Evolutionary conservation across 2,888 invertebrate genomes (phyloP).

Genomic region (Sinopyrophorus schimmeli): DNA sequence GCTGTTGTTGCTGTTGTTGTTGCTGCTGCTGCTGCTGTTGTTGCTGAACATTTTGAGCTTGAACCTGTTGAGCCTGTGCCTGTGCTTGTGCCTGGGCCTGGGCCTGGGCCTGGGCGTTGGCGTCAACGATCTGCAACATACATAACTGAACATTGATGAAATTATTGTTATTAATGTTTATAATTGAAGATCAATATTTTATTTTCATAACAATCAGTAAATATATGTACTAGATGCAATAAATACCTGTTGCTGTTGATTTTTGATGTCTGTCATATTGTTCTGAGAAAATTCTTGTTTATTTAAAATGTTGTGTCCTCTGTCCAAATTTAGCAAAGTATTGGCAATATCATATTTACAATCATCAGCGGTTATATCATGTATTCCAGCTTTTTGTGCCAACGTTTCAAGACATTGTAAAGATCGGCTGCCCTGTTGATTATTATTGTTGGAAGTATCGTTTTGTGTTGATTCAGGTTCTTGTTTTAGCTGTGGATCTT

Average conservation of each 20-base stretch:
- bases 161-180: constrained; percentile 13
- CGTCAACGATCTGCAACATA: constrained; percentile 45
- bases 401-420: constrained; percentile 73
- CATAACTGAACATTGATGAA: constrained; percentile 29
- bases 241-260: constrained; percentile 42
- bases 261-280: constrained; percentile 52
- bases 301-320: constrained; percentile 49
- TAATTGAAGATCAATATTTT: background rate
- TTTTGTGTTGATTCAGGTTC: constrained; percentile 52
- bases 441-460: constrained; percentile 35
- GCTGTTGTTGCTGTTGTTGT: constrained; percentile 46
- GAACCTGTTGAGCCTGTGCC: constrained; percentile 51
- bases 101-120: constrained; percentile 51
- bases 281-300: constrained; percentile 36
- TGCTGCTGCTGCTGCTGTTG: constrained; percentile 46
- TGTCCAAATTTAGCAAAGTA: constrained; percentile 66
- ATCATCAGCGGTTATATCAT: constrained; percentile 69
- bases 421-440: constrained; percentile 53
- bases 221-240: no score
- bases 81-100: constrained; percentile 43
- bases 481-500: constrained; percentile 43
- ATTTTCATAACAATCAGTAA: background rate
- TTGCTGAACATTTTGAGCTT: constrained; percentile 28
- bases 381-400: constrained; percentile 70
- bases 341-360: constrained; percentile 72